Base-by-base conservation (phyloP, 2,797 vertebrate species). In the Sebastes matsubarae region DNA sequence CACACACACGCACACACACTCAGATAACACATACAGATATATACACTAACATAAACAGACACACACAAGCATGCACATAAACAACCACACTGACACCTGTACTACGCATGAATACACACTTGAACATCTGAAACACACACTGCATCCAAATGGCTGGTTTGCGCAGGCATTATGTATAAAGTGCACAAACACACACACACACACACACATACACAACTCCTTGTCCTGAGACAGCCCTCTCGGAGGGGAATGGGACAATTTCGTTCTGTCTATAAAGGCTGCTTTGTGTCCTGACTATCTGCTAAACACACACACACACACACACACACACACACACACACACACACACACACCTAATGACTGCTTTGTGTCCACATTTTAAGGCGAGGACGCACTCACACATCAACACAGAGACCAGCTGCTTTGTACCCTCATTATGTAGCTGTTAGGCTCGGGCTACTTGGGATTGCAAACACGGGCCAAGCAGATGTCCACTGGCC, bases 371-470 rank as follows among this genome's bases (percentile, higher is more conserved):
- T 84, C 77, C 80, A 80, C 76, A 75, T 89, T 87, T 86, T 68
- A 82, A 85, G 36, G 78, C 68, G 7, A 65, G 54, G 58, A 84
- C 30, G 12, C 72, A 71, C 80, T 84, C 83, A 77, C 86, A 87
- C 82, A 86, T 80, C 75, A 69, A 80, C 85, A 74, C 69, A 81
- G 61, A 58, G 68, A 85, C 79, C 81, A 82, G 92, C 86, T 85
- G 94, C 94, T 95, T 95, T 95, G 93, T 94, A 84, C 80, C 66
- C 86, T 92, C 87, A 89, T 94, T 95, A 94, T 93, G 89, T 90
- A 59, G 84, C 85, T 82, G 87, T 82, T 81, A 72, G 83, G 85
- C 85, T 87, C 81, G 80, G 82, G 87, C 92, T 93, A 92, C 89
- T 95, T 94, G 88, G 92, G 88, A 95, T 94, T 92, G 89, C 90